Evolutionary conservation across 2,888 invertebrate species (phyloP), one percentile per base, ranked within the genome.

Genomic region (Neocrepidodera transversa): DNA sequence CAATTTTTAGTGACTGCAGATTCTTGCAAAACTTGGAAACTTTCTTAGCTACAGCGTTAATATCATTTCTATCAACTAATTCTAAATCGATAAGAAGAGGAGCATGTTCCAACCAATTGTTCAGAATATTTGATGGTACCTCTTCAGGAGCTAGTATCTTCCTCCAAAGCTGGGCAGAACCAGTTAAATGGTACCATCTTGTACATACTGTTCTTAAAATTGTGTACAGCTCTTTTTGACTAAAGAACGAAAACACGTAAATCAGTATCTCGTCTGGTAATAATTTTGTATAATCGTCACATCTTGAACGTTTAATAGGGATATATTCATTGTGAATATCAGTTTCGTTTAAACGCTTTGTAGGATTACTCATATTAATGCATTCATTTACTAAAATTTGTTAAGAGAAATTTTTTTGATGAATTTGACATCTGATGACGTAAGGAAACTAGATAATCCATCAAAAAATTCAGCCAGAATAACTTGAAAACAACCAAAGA

Each of bases 241-340:
- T 51, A 14, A 71, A 47, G 36, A 60, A 68, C n/a, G 71, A 67
- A 35, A 71, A 71, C 23, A 71, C 65, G 20, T 61, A 36, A 3
- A 68, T 52, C 36, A 71, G 42, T 13, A 71, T 64, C 63, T 71
- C 70, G 20, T 69, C 61, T 2, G 70, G 70, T n/a, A 69, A 36
- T 14, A 28, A 10, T 17, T 14, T 32, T 11, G 63, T 61, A 32
- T 63, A 52, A 35, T 68, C 64, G 11, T 38, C 50, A 36, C 48
- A 49, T 61, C 66, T 56, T 7, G 55, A 47, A 14, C 58, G 59
- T 49, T 67, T 68, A 5, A 36, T 32, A 0, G 64, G 62, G 3
- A 60, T 30, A 30, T 26, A 36, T 10, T 48, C 36, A 17, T 51
- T 43, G 8, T 26, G 7, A 2, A 40, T 32, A 6, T 26, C 36